Base-by-base conservation (phyloP, 1,140 invertebrate species). In the Penaeus japonicus region DNA sequence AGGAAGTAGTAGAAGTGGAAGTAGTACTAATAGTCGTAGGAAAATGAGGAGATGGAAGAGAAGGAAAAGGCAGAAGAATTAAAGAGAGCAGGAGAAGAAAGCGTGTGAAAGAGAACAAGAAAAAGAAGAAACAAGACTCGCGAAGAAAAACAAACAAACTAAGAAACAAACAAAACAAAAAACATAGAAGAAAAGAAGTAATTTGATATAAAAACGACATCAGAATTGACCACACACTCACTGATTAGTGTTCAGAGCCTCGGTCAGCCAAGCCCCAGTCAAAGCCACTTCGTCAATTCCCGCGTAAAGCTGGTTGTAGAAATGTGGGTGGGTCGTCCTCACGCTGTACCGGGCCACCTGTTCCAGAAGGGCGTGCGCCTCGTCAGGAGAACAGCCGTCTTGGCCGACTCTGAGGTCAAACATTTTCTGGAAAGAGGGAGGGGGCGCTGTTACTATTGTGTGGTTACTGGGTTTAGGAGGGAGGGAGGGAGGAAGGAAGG, bases 221-320 rank as follows among this genome's bases (percentile, higher is more conserved):
- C 2, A 39, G 12, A 39, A 39, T n/a, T n/a, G 12, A 53, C 10
- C 17, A 15, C 20, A 77, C 18, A 53, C 89, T 89, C 39, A 89
- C 0, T 97, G 96, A 89, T 96, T 97, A 0, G 96, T 96, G 93
- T 98, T 97, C 4, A 97, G 92, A 5, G 96, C 95, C 91, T 97
- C 96, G 4, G 96, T 96, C 73, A 97, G 92, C 96, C 96, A 97
- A 92, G 97, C 96, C 0, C 96, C 96, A 54, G 96, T 93, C 32
- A 98, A 92, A 1, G 96, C 96, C 89, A 97, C 97, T 0, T 96
- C 96, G 92, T 97, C 97, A 15, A 97, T 93, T 2, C 96, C 95
- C 12, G 94, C 90, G 59, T 95, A 96, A 3, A 97, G 93, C 92
- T 96, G 96, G 93, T 96, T 97, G 90, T 95, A 94, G 92, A 96